Conservation (phyloP, 2,113 vertebrate species). For the Saccopteryx bilineata region DNA sequence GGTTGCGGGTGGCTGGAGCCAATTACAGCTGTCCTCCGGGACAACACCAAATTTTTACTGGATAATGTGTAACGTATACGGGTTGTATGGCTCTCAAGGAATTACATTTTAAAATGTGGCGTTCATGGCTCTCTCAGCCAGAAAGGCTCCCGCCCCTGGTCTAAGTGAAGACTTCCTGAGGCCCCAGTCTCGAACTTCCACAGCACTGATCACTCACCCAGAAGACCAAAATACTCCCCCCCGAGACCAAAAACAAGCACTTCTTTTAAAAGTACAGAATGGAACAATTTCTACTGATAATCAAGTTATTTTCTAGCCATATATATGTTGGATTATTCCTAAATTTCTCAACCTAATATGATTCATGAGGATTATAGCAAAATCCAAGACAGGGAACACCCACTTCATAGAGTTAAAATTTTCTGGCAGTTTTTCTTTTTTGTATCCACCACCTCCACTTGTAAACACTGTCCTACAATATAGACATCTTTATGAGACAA, state of each 20-base stretch:
- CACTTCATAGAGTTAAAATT: background rate
- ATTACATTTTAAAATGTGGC: too few species aligned
- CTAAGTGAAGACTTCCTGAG: background rate
- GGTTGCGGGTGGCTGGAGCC: too few species aligned
- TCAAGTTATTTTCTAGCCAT: background rate
- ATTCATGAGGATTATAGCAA: background rate
- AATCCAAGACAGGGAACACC: background rate
- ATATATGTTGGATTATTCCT: background rate
- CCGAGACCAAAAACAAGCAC: background rate
- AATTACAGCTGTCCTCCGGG: too few species aligned
- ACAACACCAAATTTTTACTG: too few species aligned
- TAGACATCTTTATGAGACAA: slow-evolving; percentile 33
- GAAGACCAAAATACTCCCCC: background rate
- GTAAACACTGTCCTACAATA: background rate
- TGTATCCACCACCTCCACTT: background rate
- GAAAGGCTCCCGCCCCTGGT: too few species aligned
- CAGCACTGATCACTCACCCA: background rate
- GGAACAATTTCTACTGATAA: background rate
- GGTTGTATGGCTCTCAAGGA: too few species aligned
- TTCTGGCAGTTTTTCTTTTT: background rate
- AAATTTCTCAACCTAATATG: background rate
- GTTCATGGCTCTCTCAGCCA: too few species aligned
- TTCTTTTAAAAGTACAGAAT: background rate
- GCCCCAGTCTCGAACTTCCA: background rate
- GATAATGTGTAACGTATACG: too few species aligned